Evolutionary conservation across 2,797 vertebrate species (phyloP).

Genomic region (Tarsius wallacei): DNA sequence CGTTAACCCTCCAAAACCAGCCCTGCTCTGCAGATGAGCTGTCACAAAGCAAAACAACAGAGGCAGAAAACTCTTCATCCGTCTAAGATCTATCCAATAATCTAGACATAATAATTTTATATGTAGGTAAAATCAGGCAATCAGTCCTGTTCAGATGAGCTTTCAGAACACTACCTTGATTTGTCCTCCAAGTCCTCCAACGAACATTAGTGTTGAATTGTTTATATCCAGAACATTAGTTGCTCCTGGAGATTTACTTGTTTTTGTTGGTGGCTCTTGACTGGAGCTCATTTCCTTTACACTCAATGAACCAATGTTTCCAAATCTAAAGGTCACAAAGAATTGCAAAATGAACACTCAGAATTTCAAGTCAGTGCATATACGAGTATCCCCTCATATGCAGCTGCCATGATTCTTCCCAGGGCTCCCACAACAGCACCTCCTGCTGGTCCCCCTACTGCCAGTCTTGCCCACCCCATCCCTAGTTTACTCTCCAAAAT

Average conservation of each 20-base stretch:
- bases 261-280: constrained; percentile 89
- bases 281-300: constrained; percentile 93
- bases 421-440: accelerated
- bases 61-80: neutral
- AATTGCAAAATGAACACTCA: constrained; percentile 40
- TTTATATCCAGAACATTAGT: constrained; percentile 94
- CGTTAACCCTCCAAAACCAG: neutral
- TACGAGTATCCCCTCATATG: accelerated
- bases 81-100: neutral
- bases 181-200: constrained; percentile 95
- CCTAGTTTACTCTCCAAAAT: neutral
- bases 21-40: neutral
- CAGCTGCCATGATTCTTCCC: no score
- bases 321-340: constrained; percentile 92
- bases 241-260: constrained; percentile 91
- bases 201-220: constrained; percentile 94
- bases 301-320: constrained; percentile 92
- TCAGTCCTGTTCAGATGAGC: neutral
- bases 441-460: neutral
- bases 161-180: constrained; percentile 92
- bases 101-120: neutral
- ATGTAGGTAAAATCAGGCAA: neutral
- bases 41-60: neutral
- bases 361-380: neutral
- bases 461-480: accelerated